Percentiles rank a stretch among this genome's conserved stretches.
phyloP scores from a whole-genome alignment of 2,113 vertebrate genomes.

The Galeopterus variegatus region DNA sequence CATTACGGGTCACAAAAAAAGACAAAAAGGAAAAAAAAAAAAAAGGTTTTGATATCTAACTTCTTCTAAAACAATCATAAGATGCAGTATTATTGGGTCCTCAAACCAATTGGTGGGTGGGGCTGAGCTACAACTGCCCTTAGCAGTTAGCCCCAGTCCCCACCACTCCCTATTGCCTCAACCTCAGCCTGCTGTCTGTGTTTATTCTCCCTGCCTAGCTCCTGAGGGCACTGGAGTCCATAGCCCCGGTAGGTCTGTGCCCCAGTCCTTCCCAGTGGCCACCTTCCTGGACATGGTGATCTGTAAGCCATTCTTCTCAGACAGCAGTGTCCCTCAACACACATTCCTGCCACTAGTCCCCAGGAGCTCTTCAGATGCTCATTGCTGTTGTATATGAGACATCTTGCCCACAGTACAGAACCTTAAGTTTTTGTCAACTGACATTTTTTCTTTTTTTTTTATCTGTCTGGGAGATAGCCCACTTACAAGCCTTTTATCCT shows the following conservation, averaged over 20 bases:
- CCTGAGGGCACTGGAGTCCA: background rate
- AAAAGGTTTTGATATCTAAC: background rate
- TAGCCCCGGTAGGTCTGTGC: rapidly evolving
- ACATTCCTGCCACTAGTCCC: background rate
- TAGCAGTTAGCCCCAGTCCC: too few relatives aligned
- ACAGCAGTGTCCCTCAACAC: background rate
- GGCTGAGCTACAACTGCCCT: too few relatives aligned
- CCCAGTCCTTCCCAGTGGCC: background rate
- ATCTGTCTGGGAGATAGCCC: background rate
- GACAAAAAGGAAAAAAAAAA: too few relatives aligned
- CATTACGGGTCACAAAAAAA: too few relatives aligned
- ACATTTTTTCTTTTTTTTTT: background rate
- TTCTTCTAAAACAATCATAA: background rate
- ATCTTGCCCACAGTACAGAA: background rate
- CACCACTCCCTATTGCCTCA: background rate
- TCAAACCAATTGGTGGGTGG: background rate
- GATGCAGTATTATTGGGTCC: background rate
- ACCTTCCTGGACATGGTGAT: too few relatives aligned
- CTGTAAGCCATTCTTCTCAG: background rate
- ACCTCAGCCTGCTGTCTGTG: background rate
- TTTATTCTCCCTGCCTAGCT: background rate
- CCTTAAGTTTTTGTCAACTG: background rate
- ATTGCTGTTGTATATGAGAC: rapidly evolving
- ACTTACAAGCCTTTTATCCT: background rate
- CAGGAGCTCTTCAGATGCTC: rapidly evolving